phyloP scores from a whole-genome alignment of 1,140 invertebrate species.

The Sogatella furcifera region DNA sequence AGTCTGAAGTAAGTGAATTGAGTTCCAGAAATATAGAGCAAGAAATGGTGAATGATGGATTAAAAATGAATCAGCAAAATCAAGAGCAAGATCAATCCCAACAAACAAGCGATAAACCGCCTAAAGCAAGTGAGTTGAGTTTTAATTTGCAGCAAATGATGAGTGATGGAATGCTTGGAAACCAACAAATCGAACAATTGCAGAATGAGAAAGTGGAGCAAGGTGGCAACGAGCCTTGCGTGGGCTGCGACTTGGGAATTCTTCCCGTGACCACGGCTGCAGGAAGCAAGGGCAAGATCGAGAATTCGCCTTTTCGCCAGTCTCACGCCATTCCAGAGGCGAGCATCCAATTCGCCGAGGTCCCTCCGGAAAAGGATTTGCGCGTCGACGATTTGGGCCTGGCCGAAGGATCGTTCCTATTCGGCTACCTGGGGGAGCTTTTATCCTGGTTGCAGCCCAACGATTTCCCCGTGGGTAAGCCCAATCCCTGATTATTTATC shows the following conservation, averaged over 20 bases:
- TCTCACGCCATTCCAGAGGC: neutral
- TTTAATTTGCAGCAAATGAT: no score
- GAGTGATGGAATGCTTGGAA: no score
- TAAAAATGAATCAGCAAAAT: no score
- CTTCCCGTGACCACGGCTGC: neutral
- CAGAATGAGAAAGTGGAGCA: no score
- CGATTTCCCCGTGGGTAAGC: slow-evolving; percentile 41
- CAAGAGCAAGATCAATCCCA: no score
- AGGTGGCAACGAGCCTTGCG: neutral
- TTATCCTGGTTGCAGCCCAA: slow-evolving; percentile 42
- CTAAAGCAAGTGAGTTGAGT: no score
- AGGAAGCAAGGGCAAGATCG: no score
- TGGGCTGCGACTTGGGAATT: neutral
- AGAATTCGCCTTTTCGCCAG: neutral
- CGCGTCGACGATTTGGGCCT: slow-evolving; percentile 19
- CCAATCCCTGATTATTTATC: neutral
- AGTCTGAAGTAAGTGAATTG: no score
- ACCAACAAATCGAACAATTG: no score
- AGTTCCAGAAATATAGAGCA: no score
- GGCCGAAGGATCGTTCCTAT: slow-evolving; percentile 38
- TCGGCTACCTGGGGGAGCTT: slow-evolving; percentile 41
- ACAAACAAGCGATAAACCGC: no score
- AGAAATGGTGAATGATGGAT: no score
- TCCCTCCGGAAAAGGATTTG: slow-evolving; percentile 5
- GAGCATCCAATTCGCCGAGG: slow-evolving; percentile 3